These are phyloP conservation scores for Brachionus angularis DNA, from an alignment of 1,140 invertebrate genomes.

Conservation along the genomic window DNA sequence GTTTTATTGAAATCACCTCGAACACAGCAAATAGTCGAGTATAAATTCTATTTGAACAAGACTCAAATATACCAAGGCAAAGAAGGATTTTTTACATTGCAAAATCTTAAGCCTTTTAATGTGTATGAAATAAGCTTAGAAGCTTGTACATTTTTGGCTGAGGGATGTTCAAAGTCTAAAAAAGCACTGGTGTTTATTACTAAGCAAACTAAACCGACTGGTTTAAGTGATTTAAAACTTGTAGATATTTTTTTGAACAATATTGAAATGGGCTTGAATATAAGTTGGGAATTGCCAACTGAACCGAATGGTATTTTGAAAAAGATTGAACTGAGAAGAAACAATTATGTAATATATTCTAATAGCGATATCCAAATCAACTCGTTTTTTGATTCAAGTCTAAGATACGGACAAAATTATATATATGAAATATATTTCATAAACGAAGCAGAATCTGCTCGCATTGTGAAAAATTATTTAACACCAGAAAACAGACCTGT, in stretches of 20 bases:
- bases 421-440: neutral
- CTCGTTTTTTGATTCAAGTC: neutral
- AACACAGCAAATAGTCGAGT: slow-evolving; percentile 7
- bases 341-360: neutral
- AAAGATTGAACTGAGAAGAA: neutral
- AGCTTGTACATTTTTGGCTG: neutral
- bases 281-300: neutral
- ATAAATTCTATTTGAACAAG: slow-evolving; percentile 20
- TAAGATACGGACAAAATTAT: neutral
- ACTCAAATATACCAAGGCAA: neutral
- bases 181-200: neutral
- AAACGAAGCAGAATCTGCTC: neutral
- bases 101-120: neutral
- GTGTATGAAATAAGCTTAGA: neutral
- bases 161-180: neutral
- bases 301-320: neutral
- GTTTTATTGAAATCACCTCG: neutral
- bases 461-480: neutral
- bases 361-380: neutral
- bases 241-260: neutral
- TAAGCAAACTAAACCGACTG: neutral
- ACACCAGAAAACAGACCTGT: neutral
- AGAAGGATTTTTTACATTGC: neutral
- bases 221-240: neutral
- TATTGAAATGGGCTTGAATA: neutral